Base-by-base conservation (phyloP, 2,797 vertebrate genomes). In the Sebastes paucispinis region DNA sequence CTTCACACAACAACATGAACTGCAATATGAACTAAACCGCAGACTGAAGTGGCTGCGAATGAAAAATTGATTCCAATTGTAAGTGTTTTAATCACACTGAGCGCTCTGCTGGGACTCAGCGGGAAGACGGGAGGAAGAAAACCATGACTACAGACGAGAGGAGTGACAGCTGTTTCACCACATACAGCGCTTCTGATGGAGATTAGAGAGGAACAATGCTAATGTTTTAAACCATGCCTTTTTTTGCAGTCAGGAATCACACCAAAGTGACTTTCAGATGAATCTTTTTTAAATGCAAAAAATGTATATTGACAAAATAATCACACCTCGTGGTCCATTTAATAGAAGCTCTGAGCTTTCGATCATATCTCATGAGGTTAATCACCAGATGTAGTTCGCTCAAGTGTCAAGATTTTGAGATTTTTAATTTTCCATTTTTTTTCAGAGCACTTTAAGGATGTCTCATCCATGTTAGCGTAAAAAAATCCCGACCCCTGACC, bases 31-130 rank as follows among this genome's bases (percentile, higher is more conserved):
- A 54, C 68, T 77, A 54, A 25, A 66, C 68, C 59, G 13, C 47
- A 78, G 80, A 90, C 81, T 50, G 18, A 43, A 91, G 83, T 16
- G 86, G 81, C 88, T 75, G 64, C 8, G 10, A 78, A 83, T 88
- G 87, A 90, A 84, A 89, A 89, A 90, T 88, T 66, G 79, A 88
- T 81, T 92, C 79, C 67, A 58, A 80, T 79, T 82, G 78, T 74
- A 70, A 73, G 32, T 18, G 81, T 83, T 91, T 88, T 90, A 91
- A 91, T 92, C 90, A 77, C 62, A 59, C 52, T 2, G 58, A 75
- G 70, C 11, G 14, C 81, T 83, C 71, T 27, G 69, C 70, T 29
- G 87, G 24, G 75, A 69, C 82, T 72, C 81, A 14, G 81, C 78
- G 9, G 73, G 82, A 60, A n/a, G 75, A 84, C 43, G 77, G 76